Evolutionary conservation across 2,888 invertebrate species (phyloP), one percentile per base, ranked within the genome.

Genomic region (Xanthorhoe designata): DNA sequence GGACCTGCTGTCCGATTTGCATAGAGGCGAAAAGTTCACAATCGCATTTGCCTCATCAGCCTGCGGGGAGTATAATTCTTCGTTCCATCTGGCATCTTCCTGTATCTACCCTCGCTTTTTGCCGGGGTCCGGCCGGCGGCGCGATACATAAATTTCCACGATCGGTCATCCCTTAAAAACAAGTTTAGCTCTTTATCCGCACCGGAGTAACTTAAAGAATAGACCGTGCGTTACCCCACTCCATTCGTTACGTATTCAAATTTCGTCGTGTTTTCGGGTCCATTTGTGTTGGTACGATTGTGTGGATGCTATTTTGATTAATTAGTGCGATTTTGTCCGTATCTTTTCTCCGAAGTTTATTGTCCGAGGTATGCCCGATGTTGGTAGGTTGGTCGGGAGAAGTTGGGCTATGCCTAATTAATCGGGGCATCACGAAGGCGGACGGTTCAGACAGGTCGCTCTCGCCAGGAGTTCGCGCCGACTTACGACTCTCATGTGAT

Each of bases 131-230:
- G 81, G 87, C 91, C 92, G 89, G 85, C 90, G 92, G 92, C 92
- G 79, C 89, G 91, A 91, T 93, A 93, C 92, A 94, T 93, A 94
- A 91, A 94, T 94, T 92, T 91, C 81, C 87, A 89, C 90, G 86
- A 91, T 90, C 92, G 94, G 94, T 92, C 94, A 93, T 94, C 94
- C 94, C 93, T 93, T 93, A 90, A 94, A 92, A 92, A 92, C 91
- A 92, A 91, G 91, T 92, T 92, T 89, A 91, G 90, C 92, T 92
- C 91, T 92, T 91, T 91, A 92, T 92, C 89, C 89, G 79, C 80
- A 81, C 83, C 83, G 86, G 87, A 91, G 88, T 83, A 88, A 88
- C 90, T 89, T 90, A 84, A 92, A 92, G 92, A 92, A 92, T 91
- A 87, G 83, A 70, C 84, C 88, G 89, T 88, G 77, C 88, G 88